Evolutionary conservation across 2,797 vertebrate genomes (phyloP).

Genomic region (Ctenochaetus hawaiiensis): DNA sequence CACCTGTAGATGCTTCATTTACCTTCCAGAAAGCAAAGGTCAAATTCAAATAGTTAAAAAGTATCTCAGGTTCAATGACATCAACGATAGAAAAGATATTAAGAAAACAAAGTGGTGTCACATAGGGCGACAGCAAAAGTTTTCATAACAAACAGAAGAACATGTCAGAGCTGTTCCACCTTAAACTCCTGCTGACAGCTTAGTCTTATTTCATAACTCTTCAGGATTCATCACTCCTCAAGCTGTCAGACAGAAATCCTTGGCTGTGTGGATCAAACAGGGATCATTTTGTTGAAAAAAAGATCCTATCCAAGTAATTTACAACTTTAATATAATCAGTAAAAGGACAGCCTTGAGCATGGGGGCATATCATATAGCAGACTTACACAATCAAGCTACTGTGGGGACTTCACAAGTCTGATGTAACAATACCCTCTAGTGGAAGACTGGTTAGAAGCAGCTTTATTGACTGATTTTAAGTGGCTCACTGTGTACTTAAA

Average conservation of each 20-base stretch:
- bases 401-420: neutral
- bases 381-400: neutral
- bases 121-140: neutral
- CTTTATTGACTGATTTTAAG: no score
- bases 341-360: neutral
- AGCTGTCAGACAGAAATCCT: constrained; percentile 5
- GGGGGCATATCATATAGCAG: neutral
- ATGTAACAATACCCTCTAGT: constrained; percentile 41
- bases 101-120: constrained; percentile 6
- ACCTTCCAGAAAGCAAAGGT: neutral
- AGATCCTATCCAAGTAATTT: neutral
- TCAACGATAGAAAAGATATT: neutral
- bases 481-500: neutral
- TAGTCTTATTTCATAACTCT: constrained; percentile 10
- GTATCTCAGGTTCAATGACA: neutral
- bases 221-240: constrained; percentile 5
- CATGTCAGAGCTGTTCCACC: constrained; percentile 11
- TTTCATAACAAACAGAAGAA: neutral
- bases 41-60: constrained; percentile 4
- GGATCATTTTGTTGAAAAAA: neutral
- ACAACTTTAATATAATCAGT: neutral
- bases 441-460: constrained; percentile 9
- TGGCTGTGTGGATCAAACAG: neutral
- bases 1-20: neutral
- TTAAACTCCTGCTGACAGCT: neutral